Evolutionary conservation across 1,140 invertebrate species (phyloP), one percentile per base, ranked within the genome.

Genomic region (Brachionus sp.): DNA sequence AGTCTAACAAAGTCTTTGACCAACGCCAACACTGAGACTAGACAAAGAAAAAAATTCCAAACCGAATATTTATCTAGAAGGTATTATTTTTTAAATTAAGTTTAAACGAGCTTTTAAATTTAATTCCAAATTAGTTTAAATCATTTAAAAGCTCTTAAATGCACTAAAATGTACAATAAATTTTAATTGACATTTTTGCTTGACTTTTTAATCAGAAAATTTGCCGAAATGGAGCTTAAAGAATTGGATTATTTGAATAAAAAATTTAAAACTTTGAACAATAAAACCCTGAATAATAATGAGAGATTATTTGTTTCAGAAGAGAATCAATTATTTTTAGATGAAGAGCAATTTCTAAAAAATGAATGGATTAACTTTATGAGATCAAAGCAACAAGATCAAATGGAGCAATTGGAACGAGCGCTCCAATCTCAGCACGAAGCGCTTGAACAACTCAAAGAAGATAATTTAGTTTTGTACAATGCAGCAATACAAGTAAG

Each of bases 401-500:
- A 73, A 75, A 83, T 73, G 64, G 10, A 57, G 23, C 42, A 73
- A 25, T 39, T 83, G 10, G 42, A 70, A 19, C 33, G 57, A 44
- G 68, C 68, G 23, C 23, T 53, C 7, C 50, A 75, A 77, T 53
- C 68, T 39, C 66, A 83, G 39, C 53, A 75, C 25, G 57, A 83
- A 25, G 66, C 66, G 16, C 7, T 83, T 10, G 23, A 77, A 53
- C 25, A 83, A 16, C 42, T 83, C 10, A 83, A 83, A 83, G 25
- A 29, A n/a, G 64, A 73, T n/a, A 73, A 46, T 77, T n/a, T 44
- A 13, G 4, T 25, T 12, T 50, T 83, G 3, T 77, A 83, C 29
- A 64, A 83, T 12, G 12, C n/a, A 42, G 82, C 82, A 10, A 73
- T 83, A 29, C 64, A 83, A 39, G 82, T 77, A 82, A 57, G n/a